Evolutionary conservation across 2,113 vertebrate genomes (phyloP).

Genomic region (Mastomys coucha): DNA sequence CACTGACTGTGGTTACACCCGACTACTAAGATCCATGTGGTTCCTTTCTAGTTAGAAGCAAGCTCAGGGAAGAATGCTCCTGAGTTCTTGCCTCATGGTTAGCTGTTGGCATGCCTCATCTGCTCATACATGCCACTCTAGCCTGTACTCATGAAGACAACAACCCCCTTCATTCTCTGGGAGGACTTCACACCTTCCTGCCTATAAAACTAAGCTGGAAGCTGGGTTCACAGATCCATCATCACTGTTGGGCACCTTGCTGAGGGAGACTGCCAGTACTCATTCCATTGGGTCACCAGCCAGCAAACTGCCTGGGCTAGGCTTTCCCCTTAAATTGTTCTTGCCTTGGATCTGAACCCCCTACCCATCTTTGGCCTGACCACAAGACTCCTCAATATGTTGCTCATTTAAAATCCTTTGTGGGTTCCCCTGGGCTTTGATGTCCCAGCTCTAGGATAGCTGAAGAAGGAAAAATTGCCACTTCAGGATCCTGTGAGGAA

Average conservation of each 20-base stretch:
- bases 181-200: neutral
- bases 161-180: neutral
- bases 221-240: neutral
- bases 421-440: neutral
- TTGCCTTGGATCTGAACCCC: neutral
- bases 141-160: neutral
- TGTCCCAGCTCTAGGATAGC: neutral
- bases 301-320: neutral
- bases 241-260: neutral
- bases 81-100: neutral
- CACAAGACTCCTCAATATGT: neutral
- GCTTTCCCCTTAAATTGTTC: neutral
- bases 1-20: neutral
- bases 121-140: neutral
- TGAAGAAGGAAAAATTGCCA: neutral
- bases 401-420: constrained; percentile 19
- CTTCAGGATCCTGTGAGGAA: neutral
- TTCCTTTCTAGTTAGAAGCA: neutral
- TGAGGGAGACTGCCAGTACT: neutral
- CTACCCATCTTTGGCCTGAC: neutral
- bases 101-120: neutral
- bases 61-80: neutral
- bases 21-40: neutral
- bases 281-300: neutral
- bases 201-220: neutral